Evolutionary conservation across 2,113 vertebrate species (phyloP).

Genomic region (Eclectus roratus): DNA sequence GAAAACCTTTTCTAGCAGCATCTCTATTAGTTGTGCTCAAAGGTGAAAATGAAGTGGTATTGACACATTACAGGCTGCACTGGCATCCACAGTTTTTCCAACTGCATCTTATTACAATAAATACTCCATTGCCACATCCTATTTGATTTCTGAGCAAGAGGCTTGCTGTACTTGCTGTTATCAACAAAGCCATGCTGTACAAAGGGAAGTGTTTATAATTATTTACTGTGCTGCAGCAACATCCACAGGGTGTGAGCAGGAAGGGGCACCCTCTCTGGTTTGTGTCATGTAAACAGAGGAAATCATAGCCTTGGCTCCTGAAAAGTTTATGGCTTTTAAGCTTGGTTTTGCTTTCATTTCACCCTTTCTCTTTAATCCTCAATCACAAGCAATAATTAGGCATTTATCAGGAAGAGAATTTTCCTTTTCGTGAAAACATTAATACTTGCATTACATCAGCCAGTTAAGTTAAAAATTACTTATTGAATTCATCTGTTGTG

Average conservation of each 20-base stretch:
- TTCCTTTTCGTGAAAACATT: neutral
- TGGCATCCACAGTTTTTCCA: neutral
- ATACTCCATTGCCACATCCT: neutral
- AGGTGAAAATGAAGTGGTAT: slow-evolving; percentile 21
- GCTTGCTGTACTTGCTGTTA: neutral
- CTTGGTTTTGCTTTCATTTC: neutral
- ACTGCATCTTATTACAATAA: neutral
- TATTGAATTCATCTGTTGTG: neutral
- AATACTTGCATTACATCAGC: neutral
- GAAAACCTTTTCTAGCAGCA: neutral
- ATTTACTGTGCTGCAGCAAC: slow-evolving; percentile 25
- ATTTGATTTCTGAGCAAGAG: neutral
- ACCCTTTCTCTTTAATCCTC: neutral
- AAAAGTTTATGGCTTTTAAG: neutral
- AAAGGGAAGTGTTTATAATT: slow-evolving; percentile 39
- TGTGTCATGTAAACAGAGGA: neutral
- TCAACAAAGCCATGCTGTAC: neutral
- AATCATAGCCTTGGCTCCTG: neutral
- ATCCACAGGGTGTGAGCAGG: neutral
- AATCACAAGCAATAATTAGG: neutral
- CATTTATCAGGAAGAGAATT: neutral
- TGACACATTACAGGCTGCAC: neutral
- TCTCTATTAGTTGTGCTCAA: neutral
- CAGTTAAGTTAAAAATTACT: neutral
- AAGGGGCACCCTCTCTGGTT: neutral